These are phyloP conservation scores for Cariama cristata DNA, from an alignment of 2,113 vertebrate genomes.

Conservation along the genomic window DNA sequence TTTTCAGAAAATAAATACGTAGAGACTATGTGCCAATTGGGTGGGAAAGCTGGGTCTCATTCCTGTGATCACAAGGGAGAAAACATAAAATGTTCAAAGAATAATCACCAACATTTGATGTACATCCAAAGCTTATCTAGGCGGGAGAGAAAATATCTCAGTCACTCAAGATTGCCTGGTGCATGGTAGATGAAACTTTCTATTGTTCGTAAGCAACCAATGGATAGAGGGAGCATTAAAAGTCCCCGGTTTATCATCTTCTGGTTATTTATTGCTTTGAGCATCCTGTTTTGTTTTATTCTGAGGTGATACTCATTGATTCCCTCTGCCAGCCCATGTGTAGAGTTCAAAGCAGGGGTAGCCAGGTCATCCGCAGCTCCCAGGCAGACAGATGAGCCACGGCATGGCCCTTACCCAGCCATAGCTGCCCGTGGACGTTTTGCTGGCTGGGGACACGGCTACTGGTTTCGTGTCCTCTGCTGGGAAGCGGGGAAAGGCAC, in stretches of 20 bases:
- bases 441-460: not conserved
- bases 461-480: not conserved
- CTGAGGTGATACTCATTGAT: not conserved
- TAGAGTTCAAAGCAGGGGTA: not conserved
- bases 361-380: not conserved
- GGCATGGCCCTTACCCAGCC: not conserved
- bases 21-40: not conserved
- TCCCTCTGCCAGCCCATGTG: not conserved
- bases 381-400: not conserved
- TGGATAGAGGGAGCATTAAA: not conserved
- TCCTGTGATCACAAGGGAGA: not conserved
- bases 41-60: not conserved
- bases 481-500: not conserved
- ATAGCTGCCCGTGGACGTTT: rapidly evolving
- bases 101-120: not conserved
- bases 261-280: not conserved
- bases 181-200: not conserved
- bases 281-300: not conserved
- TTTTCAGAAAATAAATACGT: not conserved
- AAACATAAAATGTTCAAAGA: not conserved
- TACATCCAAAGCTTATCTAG: not conserved
- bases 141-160: not conserved
- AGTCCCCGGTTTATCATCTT: not conserved
- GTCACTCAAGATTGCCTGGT: not conserved
- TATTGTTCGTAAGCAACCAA: not conserved